Evolutionary conservation across 2,113 vertebrate genomes (phyloP).

Genomic region (Pedetes capensis): DNA sequence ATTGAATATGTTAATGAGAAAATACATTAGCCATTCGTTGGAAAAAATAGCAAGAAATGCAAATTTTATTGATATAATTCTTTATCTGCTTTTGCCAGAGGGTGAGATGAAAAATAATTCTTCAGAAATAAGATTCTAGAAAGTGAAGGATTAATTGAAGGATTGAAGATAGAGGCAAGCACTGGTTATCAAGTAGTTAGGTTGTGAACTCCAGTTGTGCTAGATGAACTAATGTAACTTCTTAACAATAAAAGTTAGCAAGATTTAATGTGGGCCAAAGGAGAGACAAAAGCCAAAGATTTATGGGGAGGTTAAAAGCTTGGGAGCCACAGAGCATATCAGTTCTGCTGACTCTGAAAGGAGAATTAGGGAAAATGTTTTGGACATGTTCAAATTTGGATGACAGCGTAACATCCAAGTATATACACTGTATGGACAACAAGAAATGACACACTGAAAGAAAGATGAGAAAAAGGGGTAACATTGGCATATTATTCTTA

Average conservation of each 20-base stretch:
- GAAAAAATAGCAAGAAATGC: slow-evolving; percentile 17
- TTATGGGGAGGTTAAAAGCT: slow-evolving; percentile 8
- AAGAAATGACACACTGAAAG: slow-evolving; percentile 33
- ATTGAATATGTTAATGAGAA: slow-evolving; percentile 7
- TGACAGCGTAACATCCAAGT: neutral
- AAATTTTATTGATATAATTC: slow-evolving; percentile 31
- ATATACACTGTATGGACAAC: neutral
- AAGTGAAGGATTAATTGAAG: slow-evolving; percentile 30
- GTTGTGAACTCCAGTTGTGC: neutral
- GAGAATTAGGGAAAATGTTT: slow-evolving; percentile 44
- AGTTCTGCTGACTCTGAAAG: slow-evolving; percentile 13
- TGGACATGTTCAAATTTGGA: slow-evolving; percentile 34
- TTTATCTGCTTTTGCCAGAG: slow-evolving; percentile 29
- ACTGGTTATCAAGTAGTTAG: neutral
- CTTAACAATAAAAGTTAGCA: slow-evolving; percentile 26
- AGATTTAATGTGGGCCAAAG: slow-evolving; percentile 29
- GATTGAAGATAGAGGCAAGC: neutral
- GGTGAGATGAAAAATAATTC: slow-evolving; percentile 34
- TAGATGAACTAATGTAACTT: slow-evolving; percentile 39
- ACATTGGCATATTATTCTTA: slow-evolving; percentile 32
- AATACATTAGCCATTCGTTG: neutral
- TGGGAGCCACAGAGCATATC: neutral
- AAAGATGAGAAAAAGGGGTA: neutral
- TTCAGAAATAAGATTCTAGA: slow-evolving; percentile 19
- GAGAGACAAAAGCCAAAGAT: slow-evolving; percentile 39